Percentiles rank a stretch among this genome's conserved stretches.
These are phyloP conservation scores for Vanessa cardui DNA, from an alignment of 2,888 invertebrate genomes.

Conservation along the genomic window DNA sequence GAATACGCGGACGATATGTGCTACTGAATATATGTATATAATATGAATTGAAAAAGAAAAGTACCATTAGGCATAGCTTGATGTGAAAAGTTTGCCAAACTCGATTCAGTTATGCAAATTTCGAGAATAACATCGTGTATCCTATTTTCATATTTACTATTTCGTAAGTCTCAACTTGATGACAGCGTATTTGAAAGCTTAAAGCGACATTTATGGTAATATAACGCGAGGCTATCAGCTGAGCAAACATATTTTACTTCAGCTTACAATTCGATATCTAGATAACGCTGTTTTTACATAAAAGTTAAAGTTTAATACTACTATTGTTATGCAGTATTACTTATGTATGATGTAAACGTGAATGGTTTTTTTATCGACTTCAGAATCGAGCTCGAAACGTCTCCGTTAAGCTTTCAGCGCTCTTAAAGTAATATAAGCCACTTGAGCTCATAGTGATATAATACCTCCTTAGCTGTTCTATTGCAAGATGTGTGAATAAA, in stretches of 20 bases:
- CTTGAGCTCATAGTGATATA: slow-evolving; percentile 55
- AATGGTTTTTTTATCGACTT: slow-evolving; percentile 9
- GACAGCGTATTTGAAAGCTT: not conserved
- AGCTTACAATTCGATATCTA: too few relatives aligned
- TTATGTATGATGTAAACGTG: not conserved
- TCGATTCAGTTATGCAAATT: slow-evolving; percentile 64
- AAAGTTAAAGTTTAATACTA: too few relatives aligned
- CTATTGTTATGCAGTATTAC: too few relatives aligned
- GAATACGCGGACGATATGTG: not conserved
- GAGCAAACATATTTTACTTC: not conserved
- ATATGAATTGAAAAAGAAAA: slow-evolving; percentile 50
- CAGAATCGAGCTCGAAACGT: slow-evolving; percentile 36
- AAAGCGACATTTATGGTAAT: slow-evolving; percentile 8
- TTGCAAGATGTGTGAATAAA: slow-evolving; percentile 26
- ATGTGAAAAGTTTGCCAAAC: slow-evolving; percentile 67
- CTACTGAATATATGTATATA: slow-evolving; percentile 19
- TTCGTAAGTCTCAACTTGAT: slow-evolving; percentile 10
- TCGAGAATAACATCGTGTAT: slow-evolving; percentile 21
- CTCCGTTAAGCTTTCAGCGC: slow-evolving; percentile 46
- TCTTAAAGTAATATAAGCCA: slow-evolving; percentile 54
- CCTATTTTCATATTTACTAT: slow-evolving; percentile 25
- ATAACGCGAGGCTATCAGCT: not conserved
- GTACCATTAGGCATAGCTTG: slow-evolving; percentile 55
- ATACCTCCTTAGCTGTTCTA: slow-evolving; percentile 48
- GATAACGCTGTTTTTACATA: too few relatives aligned